phyloP scores from a whole-genome alignment of 1,140 invertebrate genomes.

The Tetramorium parvispinum region DNA sequence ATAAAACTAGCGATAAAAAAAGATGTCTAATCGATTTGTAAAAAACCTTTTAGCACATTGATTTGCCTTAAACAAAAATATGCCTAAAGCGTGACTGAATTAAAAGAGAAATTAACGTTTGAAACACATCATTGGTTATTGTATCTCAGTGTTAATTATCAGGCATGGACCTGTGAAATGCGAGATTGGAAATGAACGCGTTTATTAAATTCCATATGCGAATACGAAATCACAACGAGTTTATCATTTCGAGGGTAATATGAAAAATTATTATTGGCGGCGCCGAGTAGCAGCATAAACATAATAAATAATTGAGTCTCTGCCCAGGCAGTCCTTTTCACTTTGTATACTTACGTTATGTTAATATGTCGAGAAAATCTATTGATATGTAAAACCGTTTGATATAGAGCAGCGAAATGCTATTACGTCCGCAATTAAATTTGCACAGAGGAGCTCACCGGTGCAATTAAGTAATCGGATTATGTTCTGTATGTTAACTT shows the following conservation, averaged over 20 bases:
- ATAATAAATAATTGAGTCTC: constrained; percentile 14
- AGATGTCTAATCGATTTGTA: background rate
- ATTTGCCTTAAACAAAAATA: background rate
- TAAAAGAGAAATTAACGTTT: background rate
- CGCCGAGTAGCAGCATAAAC: background rate
- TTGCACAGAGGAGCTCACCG: constrained; percentile 51
- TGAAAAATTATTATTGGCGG: constrained; percentile 3
- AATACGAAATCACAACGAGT: background rate
- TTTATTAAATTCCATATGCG: background rate
- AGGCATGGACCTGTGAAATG: background rate
- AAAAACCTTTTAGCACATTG: background rate
- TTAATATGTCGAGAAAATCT: background rate
- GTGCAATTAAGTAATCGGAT: constrained; percentile 60
- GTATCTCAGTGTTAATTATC: background rate
- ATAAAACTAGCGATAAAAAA: background rate
- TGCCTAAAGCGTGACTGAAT: background rate
- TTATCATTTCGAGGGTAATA: constrained; percentile 17
- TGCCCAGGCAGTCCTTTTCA: background rate
- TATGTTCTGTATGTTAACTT: constrained; percentile 25
- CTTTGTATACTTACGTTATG: background rate
- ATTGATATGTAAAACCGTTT: constrained; percentile 56
- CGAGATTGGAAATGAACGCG: background rate
- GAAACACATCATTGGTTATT: background rate
- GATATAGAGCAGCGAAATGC: constrained; percentile 9
- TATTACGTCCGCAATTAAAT: constrained; percentile 63